A percentile compares a stretch with the other conserved stretches of the same genome.
Evolutionary conservation across 2,113 vertebrate species (phyloP).

Genomic region (Neomonachus schauinslandi): DNA sequence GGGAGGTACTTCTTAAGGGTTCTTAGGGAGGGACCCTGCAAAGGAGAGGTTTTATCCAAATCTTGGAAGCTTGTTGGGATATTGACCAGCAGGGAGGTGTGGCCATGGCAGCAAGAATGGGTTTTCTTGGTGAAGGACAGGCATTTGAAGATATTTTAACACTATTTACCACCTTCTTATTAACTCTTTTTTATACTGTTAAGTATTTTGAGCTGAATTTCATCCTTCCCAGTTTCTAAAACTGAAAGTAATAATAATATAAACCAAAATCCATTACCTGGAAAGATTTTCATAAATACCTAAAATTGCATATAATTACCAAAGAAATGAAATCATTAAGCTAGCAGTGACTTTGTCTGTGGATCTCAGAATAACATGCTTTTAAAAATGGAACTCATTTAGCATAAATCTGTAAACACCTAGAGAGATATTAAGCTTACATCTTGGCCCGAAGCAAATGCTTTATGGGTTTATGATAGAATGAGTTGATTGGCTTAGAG

Average conservation of each 20-base stretch:
- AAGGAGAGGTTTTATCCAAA: not conserved
- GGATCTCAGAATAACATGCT: not conserved
- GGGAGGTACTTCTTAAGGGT: too few relatives aligned
- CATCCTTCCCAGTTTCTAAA: not conserved
- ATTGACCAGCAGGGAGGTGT: fast-evolving
- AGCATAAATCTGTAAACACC: not conserved
- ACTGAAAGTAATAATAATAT: not conserved
- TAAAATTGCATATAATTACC: not conserved
- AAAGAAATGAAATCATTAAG: not conserved
- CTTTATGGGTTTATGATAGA: not conserved
- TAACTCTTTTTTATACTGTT: not conserved
- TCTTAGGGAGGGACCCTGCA: too few relatives aligned
- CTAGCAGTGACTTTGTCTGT: not conserved
- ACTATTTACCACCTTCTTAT: not conserved
- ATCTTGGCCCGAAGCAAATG: not conserved
- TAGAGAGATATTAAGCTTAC: not conserved
- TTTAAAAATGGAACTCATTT: not conserved
- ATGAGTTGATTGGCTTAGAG: not conserved
- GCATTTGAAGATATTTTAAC: not conserved
- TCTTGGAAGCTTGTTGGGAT: not conserved
- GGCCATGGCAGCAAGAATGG: fast-evolving
- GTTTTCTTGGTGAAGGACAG: fast-evolving
- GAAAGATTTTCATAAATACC: not conserved
- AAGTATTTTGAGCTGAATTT: not conserved
- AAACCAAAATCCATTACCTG: not conserved